phyloP scores from a whole-genome alignment of 2,113 vertebrate genomes.

The Pseudopipra pipra region DNA sequence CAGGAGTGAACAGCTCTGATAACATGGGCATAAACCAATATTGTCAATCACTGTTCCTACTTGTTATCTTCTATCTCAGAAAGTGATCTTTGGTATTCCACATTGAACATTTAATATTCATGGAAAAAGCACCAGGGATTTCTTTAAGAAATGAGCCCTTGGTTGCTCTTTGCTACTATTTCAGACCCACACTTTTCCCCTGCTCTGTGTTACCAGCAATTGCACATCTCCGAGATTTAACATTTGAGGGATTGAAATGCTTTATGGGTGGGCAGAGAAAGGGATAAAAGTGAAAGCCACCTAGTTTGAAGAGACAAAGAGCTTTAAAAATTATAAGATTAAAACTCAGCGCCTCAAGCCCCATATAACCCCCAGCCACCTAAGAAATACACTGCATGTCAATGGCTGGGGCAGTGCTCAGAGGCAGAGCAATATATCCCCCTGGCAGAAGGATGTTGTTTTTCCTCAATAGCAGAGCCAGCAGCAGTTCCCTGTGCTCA shows the following conservation, averaged over 20 bases:
- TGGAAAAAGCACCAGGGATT: background rate
- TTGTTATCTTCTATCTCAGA: background rate
- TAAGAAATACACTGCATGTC: background rate
- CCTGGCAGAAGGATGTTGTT: background rate
- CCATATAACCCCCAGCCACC: background rate
- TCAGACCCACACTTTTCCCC: background rate
- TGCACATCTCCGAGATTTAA: background rate
- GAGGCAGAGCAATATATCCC: background rate
- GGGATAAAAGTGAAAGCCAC: background rate
- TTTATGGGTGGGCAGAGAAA: background rate
- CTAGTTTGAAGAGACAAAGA: background rate
- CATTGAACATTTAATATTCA: background rate
- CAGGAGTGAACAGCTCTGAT: background rate
- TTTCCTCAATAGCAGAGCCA: background rate
- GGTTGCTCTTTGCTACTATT: background rate
- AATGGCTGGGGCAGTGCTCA: background rate
- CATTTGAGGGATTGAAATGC: background rate
- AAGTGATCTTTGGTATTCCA: background rate
- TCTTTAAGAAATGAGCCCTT: background rate
- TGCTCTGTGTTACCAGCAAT: background rate
- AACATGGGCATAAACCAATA: background rate
- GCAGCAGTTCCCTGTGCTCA: background rate
- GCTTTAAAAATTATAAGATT: slow-evolving; percentile 14
- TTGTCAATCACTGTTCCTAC: background rate
- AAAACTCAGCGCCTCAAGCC: background rate